Evolutionary conservation across 2,113 vertebrate genomes (phyloP).

Genomic region (Myocastor coypus): DNA sequence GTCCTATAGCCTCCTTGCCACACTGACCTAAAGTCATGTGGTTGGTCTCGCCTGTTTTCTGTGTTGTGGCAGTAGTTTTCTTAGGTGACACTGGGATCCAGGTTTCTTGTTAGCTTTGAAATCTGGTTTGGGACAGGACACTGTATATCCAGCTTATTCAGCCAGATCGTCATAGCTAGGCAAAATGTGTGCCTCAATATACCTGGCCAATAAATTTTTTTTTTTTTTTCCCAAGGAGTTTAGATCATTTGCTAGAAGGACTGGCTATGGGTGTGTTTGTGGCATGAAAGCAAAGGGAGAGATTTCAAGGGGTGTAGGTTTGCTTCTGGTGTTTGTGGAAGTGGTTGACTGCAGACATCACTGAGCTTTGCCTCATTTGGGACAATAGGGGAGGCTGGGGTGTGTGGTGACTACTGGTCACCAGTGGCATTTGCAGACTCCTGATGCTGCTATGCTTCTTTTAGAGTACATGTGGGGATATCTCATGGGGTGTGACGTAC

Average conservation of each 20-base stretch:
- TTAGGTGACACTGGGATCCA: background rate
- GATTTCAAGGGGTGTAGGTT: background rate
- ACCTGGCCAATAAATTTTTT: background rate
- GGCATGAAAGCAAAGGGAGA: background rate
- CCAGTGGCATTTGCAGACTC: fast-evolving
- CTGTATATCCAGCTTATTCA: background rate
- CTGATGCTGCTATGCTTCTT: background rate
- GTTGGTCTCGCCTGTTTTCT: background rate
- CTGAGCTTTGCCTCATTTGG: background rate
- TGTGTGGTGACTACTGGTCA: background rate
- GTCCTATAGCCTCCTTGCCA: background rate
- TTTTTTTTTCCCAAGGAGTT: background rate
- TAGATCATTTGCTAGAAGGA: background rate
- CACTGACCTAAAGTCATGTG: background rate
- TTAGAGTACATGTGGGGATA: background rate
- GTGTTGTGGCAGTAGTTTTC: background rate
- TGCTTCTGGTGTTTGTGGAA: background rate
- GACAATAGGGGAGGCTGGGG: background rate
- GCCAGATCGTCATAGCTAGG: background rate
- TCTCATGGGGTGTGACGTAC: background rate
- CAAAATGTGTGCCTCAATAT: background rate
- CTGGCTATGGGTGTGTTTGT: background rate
- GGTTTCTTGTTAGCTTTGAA: background rate
- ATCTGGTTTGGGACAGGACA: background rate
- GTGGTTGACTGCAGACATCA: background rate